Evolutionary conservation across 2,888 invertebrate species (phyloP), one percentile per base, ranked within the genome.

Genomic region (Shargacucullia verbasci): DNA sequence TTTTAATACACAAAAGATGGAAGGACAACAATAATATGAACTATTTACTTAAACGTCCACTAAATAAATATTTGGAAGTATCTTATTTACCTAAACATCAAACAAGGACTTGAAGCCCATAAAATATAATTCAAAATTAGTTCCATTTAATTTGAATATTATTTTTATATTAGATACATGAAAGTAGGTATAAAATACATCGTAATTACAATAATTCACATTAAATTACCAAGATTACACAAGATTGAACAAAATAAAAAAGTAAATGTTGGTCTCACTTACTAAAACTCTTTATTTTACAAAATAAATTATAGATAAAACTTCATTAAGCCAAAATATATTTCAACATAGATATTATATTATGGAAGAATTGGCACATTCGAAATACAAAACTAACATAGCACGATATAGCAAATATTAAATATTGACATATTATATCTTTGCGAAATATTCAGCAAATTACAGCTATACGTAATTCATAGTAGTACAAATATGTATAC

Each of bases 101-200:
- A 82, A 78, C 73, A 74, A 75, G 79, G 78, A 74, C 84, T 84
- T 75, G 38, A 59, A 85, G 83, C 75, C 79, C 82, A 59, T 67
- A 79, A 73, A 76, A 76, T 71, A 77, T 76, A 57, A 59, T 63
- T 67, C n/a, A 57, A 68, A 65, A 59, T 49, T 58, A 71, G 27
- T 56, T 70, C 46, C 59, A 50, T 47, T 56, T 15, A 58, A 33
- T 63, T 64, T 65, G 56, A 56, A 37, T 64, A 55, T 8, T 43
- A 39, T 48, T 38, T 56, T 46, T 54, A 58, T 41, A 45, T 50
- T 58, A 47, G 47, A 55, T 63, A 44, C 52, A 56, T 45, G 27
- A 58, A 43, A 60, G 48, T 57, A 54, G 40, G 20, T 41, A 35
- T 46, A 49, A 62, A 52, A 64, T 69, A 44, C 1, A 64, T 52